These are phyloP conservation scores for Trachelus iudaicus DNA, from an alignment of 2,888 invertebrate species.

Conservation along the genomic window DNA sequence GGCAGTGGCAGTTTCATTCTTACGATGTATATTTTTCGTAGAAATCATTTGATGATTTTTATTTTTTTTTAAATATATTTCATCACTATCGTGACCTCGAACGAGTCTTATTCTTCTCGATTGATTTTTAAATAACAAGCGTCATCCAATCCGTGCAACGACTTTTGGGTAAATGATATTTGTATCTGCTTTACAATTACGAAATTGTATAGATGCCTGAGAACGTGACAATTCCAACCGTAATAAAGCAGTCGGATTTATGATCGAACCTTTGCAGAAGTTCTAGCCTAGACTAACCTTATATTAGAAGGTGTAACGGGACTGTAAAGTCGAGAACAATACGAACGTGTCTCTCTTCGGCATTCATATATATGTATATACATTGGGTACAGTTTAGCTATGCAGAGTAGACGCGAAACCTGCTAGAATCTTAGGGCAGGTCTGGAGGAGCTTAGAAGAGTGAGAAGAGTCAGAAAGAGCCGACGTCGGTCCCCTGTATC, in stretches of 20 bases:
- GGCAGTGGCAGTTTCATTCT: too few relatives aligned
- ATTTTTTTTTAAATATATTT: background rate
- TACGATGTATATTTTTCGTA: too few relatives aligned
- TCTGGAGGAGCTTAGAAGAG: background rate
- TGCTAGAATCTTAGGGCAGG: background rate
- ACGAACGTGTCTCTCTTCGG: conserved; percentile 19
- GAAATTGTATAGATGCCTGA: background rate
- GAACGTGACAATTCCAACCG: background rate
- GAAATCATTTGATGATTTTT: background rate
- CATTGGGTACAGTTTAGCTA: conserved; percentile 11
- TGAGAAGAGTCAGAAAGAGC: conserved; percentile 18
- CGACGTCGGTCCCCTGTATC: conserved; percentile 13
- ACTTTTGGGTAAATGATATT: background rate
- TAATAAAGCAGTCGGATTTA: background rate
- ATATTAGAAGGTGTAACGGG: background rate
- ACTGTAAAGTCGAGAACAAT: conserved; percentile 24
- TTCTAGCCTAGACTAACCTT: background rate
- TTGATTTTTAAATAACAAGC: background rate
- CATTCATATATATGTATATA: conserved; percentile 22
- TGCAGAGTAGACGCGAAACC: background rate
- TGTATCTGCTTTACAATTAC: background rate
- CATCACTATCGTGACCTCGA: background rate
- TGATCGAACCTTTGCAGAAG: background rate
- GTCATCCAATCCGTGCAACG: background rate
- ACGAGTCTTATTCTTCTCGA: background rate